Percentiles rank a stretch among this genome's conserved stretches.
phyloP scores from a whole-genome alignment of 2,888 invertebrate genomes.

The Diarsia mendica region DNA sequence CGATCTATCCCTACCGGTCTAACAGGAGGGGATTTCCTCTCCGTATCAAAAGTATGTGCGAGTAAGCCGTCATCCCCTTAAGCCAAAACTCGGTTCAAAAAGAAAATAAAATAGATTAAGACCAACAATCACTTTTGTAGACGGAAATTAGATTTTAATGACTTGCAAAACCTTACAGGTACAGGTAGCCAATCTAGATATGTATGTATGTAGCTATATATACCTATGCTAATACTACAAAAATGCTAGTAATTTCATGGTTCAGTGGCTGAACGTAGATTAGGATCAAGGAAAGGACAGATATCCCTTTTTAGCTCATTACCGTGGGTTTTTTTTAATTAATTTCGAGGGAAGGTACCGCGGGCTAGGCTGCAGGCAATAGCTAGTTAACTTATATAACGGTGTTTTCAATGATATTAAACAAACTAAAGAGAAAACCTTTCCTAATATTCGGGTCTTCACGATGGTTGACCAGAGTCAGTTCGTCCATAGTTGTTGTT shows the following conservation, averaged over 20 bases:
- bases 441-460: slow-evolving; percentile 63
- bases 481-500: slow-evolving; percentile 57
- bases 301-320: background rate
- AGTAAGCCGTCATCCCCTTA: background rate
- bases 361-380: background rate
- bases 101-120: background rate
- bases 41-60: background rate
- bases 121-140: background rate
- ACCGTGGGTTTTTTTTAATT: background rate
- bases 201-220: background rate
- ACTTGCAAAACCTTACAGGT: background rate
- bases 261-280: too few relatives aligned
- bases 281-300: too few relatives aligned
- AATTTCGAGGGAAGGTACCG: background rate
- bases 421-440: slow-evolving; percentile 51
- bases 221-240: background rate
- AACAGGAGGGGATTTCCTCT: background rate
- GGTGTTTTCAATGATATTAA: background rate
- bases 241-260: background rate
- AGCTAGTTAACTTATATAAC: background rate
- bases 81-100: too few relatives aligned
- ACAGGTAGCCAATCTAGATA: too few relatives aligned
- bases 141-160: background rate
- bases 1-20: background rate
- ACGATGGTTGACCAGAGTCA: slow-evolving; percentile 38